These are phyloP conservation scores for Enteromius fasciolatus DNA, from an alignment of 2,797 vertebrate species.

Conservation along the genomic window DNA sequence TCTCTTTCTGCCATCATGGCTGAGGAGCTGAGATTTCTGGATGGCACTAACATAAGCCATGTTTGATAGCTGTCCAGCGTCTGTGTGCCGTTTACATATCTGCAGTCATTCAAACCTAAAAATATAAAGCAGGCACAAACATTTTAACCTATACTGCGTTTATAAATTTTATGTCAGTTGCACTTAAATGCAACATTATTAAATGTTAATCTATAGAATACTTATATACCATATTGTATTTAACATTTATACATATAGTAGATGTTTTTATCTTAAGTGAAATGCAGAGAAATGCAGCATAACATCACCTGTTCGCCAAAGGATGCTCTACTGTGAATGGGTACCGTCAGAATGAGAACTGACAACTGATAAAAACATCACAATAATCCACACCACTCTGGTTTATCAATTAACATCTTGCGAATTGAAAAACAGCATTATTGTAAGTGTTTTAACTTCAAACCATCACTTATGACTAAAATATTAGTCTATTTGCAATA, in stretches of 20 bases:
- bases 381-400: not conserved
- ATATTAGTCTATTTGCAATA: not conserved
- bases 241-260: slow-evolving; percentile 2
- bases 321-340: not conserved
- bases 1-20: slow-evolving; percentile 71
- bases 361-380: not conserved
- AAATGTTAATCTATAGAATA: slow-evolving; percentile 4
- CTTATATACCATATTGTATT: not conserved
- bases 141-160: not conserved
- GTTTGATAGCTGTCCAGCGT: slow-evolving; percentile 59
- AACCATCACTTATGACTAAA: not conserved
- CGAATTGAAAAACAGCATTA: not conserved
- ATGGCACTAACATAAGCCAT: slow-evolving; percentile 62
- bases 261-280: slow-evolving; percentile 9
- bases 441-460: not conserved
- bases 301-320: not conserved
- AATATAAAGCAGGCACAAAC: slow-evolving; percentile 34
- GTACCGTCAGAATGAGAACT: not conserved
- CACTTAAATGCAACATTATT: slow-evolving; percentile 7
- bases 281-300: not conserved
- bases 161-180: not conserved
- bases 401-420: not conserved
- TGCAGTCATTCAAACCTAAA: slow-evolving; percentile 48
- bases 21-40: slow-evolving; percentile 60
- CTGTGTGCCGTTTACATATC: slow-evolving; percentile 52